phyloP scores from a whole-genome alignment of 2,113 vertebrate species.

The Perccottus glenii region DNA sequence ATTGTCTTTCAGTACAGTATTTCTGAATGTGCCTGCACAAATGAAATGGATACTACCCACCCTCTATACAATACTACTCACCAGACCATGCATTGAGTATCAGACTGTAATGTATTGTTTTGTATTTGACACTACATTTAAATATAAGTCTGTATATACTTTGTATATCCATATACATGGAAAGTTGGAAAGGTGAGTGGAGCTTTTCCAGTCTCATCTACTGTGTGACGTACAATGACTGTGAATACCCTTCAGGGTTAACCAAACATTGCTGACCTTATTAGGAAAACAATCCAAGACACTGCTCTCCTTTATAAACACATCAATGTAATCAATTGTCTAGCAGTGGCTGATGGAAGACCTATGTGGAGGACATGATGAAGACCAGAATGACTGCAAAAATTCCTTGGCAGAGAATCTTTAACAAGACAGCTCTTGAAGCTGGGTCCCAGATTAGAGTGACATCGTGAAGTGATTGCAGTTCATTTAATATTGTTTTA shows the following conservation, averaged over 20 bases:
- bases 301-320: neutral
- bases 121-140: neutral
- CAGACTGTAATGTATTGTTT: neutral
- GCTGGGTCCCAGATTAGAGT: neutral
- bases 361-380: neutral
- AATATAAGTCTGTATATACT: neutral
- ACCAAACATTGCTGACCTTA: constrained; percentile 17
- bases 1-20: constrained; percentile 16
- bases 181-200: constrained; percentile 1
- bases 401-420: constrained; percentile 7
- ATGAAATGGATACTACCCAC: neutral
- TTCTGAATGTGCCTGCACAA: constrained; percentile 12
- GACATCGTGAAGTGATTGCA: neutral
- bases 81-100: neutral
- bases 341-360: neutral
- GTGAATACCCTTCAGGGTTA: neutral
- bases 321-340: neutral
- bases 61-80: neutral
- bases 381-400: constrained; percentile 17
- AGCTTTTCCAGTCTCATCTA: neutral
- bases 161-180: neutral
- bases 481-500: constrained; percentile 1
- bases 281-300: constrained; percentile 16
- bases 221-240: neutral
- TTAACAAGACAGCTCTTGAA: neutral